Conservation (phyloP, 2,113 vertebrate species). For the Equus quagga region DNA sequence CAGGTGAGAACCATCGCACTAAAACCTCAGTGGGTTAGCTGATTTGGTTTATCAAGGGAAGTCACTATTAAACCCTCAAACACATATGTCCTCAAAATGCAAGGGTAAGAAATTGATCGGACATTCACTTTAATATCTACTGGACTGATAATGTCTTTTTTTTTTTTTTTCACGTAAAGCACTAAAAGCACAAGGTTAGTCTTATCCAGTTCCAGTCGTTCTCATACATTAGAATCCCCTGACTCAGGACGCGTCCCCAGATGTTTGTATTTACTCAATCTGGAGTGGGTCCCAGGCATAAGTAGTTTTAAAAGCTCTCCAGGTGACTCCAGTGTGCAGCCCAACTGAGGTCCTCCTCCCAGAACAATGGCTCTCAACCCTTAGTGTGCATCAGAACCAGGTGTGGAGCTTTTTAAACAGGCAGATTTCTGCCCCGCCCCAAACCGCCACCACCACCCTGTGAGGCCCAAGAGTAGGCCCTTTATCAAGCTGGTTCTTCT, state of each 20-base stretch:
- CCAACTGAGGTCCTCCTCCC: not conserved
- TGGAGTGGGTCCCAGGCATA: not conserved
- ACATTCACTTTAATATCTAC: not conserved
- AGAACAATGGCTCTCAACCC: not conserved
- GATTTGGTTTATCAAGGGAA: not conserved
- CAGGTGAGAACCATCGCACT: not conserved
- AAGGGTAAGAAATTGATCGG: not conserved
- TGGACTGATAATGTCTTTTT: not conserved
- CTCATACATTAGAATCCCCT: not conserved
- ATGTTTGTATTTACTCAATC: not conserved
- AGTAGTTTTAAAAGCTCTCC: not conserved
- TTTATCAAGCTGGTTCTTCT: not conserved
- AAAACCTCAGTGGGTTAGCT: not conserved
- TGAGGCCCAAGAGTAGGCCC: not conserved
- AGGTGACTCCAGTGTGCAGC: not conserved
- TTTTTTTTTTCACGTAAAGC: not conserved
- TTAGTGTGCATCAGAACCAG: not conserved
- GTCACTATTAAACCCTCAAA: not conserved
- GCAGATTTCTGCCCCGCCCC: not conserved
- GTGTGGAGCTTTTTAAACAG: fast-evolving
- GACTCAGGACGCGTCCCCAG: not conserved
- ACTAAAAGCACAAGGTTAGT: not conserved
- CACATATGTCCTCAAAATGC: not conserved
- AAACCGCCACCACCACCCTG: fast-evolving
- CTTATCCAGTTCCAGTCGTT: not conserved